Conservation (phyloP, 2,113 vertebrate species). For the Corythornis madagascariensis region DNA sequence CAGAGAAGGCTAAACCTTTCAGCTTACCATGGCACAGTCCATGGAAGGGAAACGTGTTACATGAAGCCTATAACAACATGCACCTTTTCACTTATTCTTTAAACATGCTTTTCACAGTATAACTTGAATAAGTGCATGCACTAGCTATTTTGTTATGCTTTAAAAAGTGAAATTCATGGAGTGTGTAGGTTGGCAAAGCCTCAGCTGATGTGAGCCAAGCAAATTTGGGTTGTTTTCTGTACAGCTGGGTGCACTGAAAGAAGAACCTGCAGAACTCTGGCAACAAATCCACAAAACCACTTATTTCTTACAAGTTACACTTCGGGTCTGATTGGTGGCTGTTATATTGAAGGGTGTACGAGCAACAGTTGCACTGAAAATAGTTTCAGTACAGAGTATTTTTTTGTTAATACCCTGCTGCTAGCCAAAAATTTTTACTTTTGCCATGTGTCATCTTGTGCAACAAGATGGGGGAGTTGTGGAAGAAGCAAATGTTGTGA, state of each 20-base stretch:
- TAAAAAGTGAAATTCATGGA: not conserved
- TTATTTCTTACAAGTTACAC: not conserved
- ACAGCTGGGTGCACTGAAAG: not conserved
- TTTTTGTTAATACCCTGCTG: constrained; percentile 8
- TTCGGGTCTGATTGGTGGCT: not conserved
- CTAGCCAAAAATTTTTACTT: not conserved
- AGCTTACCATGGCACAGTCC: fast-evolving
- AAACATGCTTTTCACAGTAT: not conserved
- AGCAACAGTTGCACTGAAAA: constrained; percentile 5
- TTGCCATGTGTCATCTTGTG: not conserved
- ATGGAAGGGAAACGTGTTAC: not conserved
- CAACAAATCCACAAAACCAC: not conserved
- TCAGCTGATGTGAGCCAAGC: not conserved
- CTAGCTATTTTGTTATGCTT: not conserved
- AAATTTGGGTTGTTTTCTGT: constrained; percentile 15
- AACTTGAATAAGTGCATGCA: not conserved
- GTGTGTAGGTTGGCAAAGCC: not conserved
- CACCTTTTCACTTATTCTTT: not conserved
- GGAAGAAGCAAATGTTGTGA: constrained; percentile 5
- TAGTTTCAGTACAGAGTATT: not conserved
- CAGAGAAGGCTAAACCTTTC: not conserved
- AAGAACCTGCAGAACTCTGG: constrained; percentile 25
- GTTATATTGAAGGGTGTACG: not conserved
- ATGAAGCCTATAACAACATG: not conserved
- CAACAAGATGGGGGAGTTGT: not conserved